These are phyloP conservation scores for Anguilla anguilla DNA, from an alignment of 2,797 vertebrate species.

Conservation along the genomic window DNA sequence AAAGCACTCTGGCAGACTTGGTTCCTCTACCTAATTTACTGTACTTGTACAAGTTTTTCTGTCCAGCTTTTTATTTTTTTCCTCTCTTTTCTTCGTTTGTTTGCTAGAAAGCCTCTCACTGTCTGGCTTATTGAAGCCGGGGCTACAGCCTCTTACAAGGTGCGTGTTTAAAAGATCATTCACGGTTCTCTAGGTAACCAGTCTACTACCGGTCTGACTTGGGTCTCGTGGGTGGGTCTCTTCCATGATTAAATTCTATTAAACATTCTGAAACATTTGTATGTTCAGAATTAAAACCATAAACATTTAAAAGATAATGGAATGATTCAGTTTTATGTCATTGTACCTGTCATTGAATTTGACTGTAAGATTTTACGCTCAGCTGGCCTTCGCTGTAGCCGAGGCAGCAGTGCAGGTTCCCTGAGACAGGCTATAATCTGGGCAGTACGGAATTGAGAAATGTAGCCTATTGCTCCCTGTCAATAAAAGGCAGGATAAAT, in stretches of 20 bases:
- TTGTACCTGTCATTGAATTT: not conserved
- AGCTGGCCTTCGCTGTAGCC: not conserved
- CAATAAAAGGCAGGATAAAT: not conserved
- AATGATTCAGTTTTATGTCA: no score
- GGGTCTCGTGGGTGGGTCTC: slow-evolving; percentile 26
- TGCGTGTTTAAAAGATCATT: slow-evolving; percentile 83
- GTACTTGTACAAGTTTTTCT: slow-evolving; percentile 70
- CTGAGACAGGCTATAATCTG: not conserved
- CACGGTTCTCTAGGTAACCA: slow-evolving; percentile 91
- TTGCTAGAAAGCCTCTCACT: slow-evolving; percentile 79
- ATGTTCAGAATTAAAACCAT: not conserved
- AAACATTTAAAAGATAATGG: not conserved
- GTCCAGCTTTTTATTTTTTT: slow-evolving; percentile 65
- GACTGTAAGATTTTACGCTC: not conserved
- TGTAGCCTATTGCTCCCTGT: not conserved
- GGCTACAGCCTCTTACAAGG: slow-evolving; percentile 76
- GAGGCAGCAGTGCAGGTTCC: not conserved
- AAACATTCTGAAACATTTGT: not conserved
- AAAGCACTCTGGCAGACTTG: slow-evolving; percentile 72
- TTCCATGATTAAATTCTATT: not conserved
- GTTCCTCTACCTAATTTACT: slow-evolving; percentile 84
- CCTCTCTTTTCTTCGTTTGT: slow-evolving; percentile 64
- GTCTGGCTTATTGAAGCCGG: slow-evolving; percentile 72
- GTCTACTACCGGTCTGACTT: slow-evolving; percentile 57
- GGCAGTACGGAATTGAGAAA: not conserved